Evolutionary conservation across 2,888 invertebrate species (phyloP).

Genomic region (Schizaphis graminum): DNA sequence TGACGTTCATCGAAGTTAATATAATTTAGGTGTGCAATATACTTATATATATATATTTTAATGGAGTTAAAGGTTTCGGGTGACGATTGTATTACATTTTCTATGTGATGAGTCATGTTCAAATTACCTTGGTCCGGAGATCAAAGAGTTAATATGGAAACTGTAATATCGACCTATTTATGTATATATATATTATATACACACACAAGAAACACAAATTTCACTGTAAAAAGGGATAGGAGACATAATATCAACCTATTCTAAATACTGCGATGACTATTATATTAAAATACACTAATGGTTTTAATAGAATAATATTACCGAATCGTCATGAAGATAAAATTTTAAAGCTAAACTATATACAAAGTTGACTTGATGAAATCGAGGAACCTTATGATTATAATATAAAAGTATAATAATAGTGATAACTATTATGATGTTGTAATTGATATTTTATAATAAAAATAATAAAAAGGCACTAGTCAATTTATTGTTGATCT

Average conservation of each 20-base stretch:
- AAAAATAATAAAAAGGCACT: not conserved
- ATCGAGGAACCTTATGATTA: not conserved
- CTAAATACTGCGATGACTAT: not conserved
- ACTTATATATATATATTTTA: not conserved
- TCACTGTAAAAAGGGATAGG: not conserved
- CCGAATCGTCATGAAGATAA: not conserved
- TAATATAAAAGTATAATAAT: too few species aligned
- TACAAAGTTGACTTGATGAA: not conserved
- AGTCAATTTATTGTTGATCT: not conserved
- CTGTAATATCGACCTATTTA: not conserved
- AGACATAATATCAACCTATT: not conserved
- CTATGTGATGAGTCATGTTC: not conserved
- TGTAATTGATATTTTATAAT: not conserved
- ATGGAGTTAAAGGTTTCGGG: slow-evolving; percentile 10
- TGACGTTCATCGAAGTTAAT: not conserved
- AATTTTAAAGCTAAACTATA: not conserved
- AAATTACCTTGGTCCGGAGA: not conserved
- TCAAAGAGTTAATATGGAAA: not conserved
- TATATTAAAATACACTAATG: not conserved
- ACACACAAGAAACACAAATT: not conserved
- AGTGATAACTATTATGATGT: not conserved
- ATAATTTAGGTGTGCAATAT: not conserved
- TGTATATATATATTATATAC: not conserved
- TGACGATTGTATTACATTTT: not conserved
- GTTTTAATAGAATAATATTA: not conserved